Percentiles rank a stretch among this genome's conserved stretches.
Conservation (phyloP, 2,888 invertebrate genomes). For the Caradrina clavipalpis region DNA sequence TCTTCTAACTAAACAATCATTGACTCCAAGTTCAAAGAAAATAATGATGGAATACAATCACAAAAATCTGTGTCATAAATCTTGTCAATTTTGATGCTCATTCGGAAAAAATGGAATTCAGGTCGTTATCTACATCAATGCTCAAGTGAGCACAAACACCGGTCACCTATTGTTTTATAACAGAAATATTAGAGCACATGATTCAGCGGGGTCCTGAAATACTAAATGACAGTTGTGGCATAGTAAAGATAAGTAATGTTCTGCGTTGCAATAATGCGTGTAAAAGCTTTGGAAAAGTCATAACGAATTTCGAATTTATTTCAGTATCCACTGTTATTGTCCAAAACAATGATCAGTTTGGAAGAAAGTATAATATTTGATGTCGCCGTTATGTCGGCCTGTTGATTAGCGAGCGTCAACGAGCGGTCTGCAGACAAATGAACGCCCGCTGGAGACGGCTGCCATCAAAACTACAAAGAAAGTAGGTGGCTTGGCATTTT, state of each 20-base stretch:
- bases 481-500: slow-evolving; percentile 70
- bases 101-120: slow-evolving; percentile 18
- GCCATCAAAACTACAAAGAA: slow-evolving; percentile 75
- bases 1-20: slow-evolving; percentile 12
- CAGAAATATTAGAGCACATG: not conserved
- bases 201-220: slow-evolving; percentile 1
- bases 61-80: slow-evolving; percentile 4
- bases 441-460: slow-evolving; percentile 67
- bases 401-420: slow-evolving; percentile 75
- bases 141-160: slow-evolving; percentile 6
- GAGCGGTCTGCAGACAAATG: slow-evolving; percentile 73
- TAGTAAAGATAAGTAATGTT: too few relatives aligned
- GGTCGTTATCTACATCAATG: slow-evolving; percentile 9
- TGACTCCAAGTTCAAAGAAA: slow-evolving; percentile 25
- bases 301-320: not conserved
- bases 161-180: slow-evolving; percentile 1
- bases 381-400: slow-evolving; percentile 50
- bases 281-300: not conserved
- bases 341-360: slow-evolving; percentile 15
- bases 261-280: not conserved
- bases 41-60: slow-evolving; percentile 27
- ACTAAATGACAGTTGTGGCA: not conserved
- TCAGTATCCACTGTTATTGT: not conserved
- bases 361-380: slow-evolving; percentile 22
- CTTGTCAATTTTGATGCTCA: slow-evolving; percentile 11